Evolutionary conservation across 1,140 invertebrate genomes (phyloP), one percentile per base, ranked within the genome.

Genomic region (Ostrea denselamellosa): DNA sequence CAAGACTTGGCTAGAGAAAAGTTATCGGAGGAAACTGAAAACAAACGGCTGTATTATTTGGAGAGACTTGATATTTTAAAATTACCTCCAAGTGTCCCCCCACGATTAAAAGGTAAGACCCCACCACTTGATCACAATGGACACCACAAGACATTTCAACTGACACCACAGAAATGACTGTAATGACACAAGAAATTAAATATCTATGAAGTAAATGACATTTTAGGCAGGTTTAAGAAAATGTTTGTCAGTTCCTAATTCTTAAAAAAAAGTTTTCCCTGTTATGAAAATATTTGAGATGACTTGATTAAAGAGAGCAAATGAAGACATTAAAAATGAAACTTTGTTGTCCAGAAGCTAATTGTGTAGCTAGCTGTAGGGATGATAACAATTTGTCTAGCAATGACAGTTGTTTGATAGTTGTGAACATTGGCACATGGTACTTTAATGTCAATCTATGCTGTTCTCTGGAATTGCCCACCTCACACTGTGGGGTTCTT

Each of bases 21-120:
- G n/a, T 86, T 93, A 34, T 93, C 92, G 12, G 62, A 58, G 4
- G 54, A 77, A 12, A 92, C 91, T 0, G 92, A 93, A 87, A 84
- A 92, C 82, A 85, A 90, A 56, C 56, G 92, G 9, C 89, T 89
- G 83, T 93, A 92, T 86, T 93, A 91, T 86, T 86, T 93, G 25
- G 92, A 93, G 82, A 85, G 92, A 14, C 82, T 93, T n/a, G 92
- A 93, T 58, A 92, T 93, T 19, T 51, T 93, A 19, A 91, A 92
- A 83, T 89, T 93, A 34, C 92, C 92, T 7, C 92, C 92, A 2
- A 85, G 91, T n/a, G 71, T 92, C 22, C 92, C 92, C 19, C 92
- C 92, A 1, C 85, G 92, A 85, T 89, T 65, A 19, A 58, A 83
- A 86, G 91, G 92, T 93, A 89, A 89, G 89, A 58, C 19, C 10